Evolutionary conservation across 2,113 vertebrate genomes (phyloP), one percentile per base, ranked within the genome.

Genomic region (Oryzias celebensis): DNA sequence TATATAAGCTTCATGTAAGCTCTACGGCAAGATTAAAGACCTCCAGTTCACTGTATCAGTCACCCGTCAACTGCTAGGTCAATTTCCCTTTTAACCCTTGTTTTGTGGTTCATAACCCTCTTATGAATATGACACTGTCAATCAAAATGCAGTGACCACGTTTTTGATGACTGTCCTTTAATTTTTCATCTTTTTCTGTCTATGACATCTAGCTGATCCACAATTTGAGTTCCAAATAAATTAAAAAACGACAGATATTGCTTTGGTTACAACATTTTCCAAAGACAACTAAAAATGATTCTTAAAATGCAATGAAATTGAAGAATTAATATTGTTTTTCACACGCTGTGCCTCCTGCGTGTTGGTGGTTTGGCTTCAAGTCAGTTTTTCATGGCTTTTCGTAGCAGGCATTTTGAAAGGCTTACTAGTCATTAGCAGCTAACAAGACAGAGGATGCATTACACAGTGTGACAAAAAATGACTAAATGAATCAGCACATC

Each of bases 41-140:
- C 92, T 90, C 85, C 90, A 87, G 83, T 80, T 89, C 83, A 72
- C 85, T 91, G 91, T 92, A 92, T 94, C 93, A 92, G 89, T 91
- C 90, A 90, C 83, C 89, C 85, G 82, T 88, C 85, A 93, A 91
- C 59, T 85, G 77, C 88, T 88, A 87, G 91, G 92, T 94, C 91
- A 93, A 91, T 91, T 91, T 93, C 85, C 90, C 89, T 92, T 20
- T 93, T 94, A 93, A 93, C 92, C 90, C 85, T 74, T 88, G 90
- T 92, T 92, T 93, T 88, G 91, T 92, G 92, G 91, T 92, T 94
- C 91, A 92, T 74, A 82, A 87, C 87, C 76, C 88, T 91, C 89
- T 86, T 81, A 89, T 81, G 92, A 93, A 92, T 88, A 89, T 81
- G 86, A 91, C 81, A 87, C 70, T 89, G 80, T 84, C 84, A 91